Evolutionary conservation across 2,797 vertebrate genomes (phyloP), one percentile per base, ranked within the genome.

Genomic region (Cyprinella venusta): DNA sequence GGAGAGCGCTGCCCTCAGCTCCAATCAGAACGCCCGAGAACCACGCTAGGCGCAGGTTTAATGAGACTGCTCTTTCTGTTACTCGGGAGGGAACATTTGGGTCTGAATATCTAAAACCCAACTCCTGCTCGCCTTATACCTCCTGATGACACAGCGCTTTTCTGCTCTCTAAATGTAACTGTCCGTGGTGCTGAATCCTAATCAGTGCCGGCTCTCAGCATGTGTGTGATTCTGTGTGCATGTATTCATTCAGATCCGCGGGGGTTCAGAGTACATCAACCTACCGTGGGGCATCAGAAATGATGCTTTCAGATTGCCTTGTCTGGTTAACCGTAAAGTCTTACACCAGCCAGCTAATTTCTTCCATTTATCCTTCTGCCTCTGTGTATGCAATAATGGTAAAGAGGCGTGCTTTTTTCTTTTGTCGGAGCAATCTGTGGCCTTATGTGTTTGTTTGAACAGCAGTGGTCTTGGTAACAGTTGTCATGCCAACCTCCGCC

Each of bases 371-470:
- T 85, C 83, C 85, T 82, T 88, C 90, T 90, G 84, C 74, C 83
- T 74, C 63, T 61, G 79, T 88, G 87, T 86, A 83, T 81, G 72
- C 81, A 74, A 76, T 38, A 76, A 84, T 63, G 84, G 24, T 81
- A 85, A 88, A 82, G 86, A 85, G 84, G 83, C 76, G 61, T 68
- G 75, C 86, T 87, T 85, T 61, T 74, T 36, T 80, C 82, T 84
- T 87, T 86, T 88, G 64, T 54, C 42, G 82, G 86, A 71, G 81
- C 89, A 90, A 90, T 91, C 82, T 87, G 52, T 77, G 64, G 86
- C 86, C 80, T 86, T 85, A 84, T 88, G 85, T 88, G 84, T 93
- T 93, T 94, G 91, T 94, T 93, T 94, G 89, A 94, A 92, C 89
- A 88, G 86, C 86, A 87, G 92, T 93, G 89, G 91, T 90, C 92